Evolutionary conservation across 2,888 invertebrate genomes (phyloP), one percentile per base, ranked within the genome.

Genomic region (Frankliniella intonsa): DNA sequence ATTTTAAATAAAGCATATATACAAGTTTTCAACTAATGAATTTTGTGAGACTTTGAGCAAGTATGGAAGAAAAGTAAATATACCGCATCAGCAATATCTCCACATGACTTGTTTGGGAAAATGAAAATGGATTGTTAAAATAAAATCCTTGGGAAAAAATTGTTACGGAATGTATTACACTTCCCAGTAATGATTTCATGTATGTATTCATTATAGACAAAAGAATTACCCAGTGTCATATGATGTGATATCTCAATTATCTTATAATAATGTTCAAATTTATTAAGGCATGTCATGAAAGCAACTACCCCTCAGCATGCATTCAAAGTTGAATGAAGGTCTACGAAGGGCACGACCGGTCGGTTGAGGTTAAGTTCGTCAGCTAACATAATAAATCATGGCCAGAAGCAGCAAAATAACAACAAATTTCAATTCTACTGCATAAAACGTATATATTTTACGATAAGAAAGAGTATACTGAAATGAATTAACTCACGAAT

Each of bases 281-380:
- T 76, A 76, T 76, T 76, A 11, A 76, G 69, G 69, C 69, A 76
- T 76, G 69, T 76, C 69, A 76, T 76, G 69, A 25, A 76, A 76
- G 69, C 69, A 25, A 22, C 69, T 76, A 76, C 69, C 69, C 69
- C 25, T 76, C 25, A 25, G 69, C 69, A 76, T 76, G 69, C 69
- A 76, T 25, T 76, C 22, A 76, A 76, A 76, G 69, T 76, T 76
- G 69, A 76, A 76, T 76, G 69, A 76, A 76, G 69, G 69, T 22
- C 69, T 76, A 76, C 25, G 69, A 76, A 76, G 69, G 69, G 25
- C 69, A 76, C 25, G 69, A 76, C 69, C 69, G 69, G 69, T 76
- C 25, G 69, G 69, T 76, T 76, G 69, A 76, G 69, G 69, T 76
- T 76, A 76, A 76, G 69, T 22, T 76, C 69, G 12, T 25, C 69